Evolutionary conservation across 2,888 invertebrate genomes (phyloP).

Genomic region (Teinopalpus imperialis): DNA sequence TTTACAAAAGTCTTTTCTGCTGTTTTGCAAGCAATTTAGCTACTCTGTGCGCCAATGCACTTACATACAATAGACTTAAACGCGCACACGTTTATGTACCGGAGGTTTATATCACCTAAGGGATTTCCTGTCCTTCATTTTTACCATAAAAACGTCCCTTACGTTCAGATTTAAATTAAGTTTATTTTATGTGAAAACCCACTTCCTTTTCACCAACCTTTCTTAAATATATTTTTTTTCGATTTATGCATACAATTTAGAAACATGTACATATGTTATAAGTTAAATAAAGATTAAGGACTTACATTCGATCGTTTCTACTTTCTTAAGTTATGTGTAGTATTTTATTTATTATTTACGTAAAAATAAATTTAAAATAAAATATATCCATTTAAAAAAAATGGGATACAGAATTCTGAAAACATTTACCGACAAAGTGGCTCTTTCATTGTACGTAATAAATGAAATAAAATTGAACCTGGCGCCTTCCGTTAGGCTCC

Average conservation of each 20-base stretch:
- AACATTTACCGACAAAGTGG: conserved; percentile 52
- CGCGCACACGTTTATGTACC: conserved; percentile 45
- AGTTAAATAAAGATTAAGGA: too few species aligned
- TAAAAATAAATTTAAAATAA: too few species aligned
- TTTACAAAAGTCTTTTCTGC: conserved; percentile 22
- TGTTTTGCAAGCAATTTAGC: conserved; percentile 15
- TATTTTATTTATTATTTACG: too few species aligned
- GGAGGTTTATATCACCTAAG: conserved; percentile 18
- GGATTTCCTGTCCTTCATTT: conserved; percentile 16
- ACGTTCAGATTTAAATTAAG: neutral
- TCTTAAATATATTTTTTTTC: too few species aligned
- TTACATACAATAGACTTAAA: conserved; percentile 65
- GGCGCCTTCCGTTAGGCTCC: conserved; percentile 74
- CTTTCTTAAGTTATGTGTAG: too few species aligned
- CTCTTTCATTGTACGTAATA: conserved; percentile 55
- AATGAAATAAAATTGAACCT: conserved; percentile 66
- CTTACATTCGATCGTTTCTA: too few species aligned
- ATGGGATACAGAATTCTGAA: neutral
- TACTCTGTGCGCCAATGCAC: conserved; percentile 52
- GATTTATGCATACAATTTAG: too few species aligned
- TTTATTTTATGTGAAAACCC: neutral
- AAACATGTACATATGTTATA: too few species aligned
- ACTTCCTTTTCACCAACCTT: neutral
- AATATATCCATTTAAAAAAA: neutral
- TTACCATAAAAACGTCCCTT: neutral